These are phyloP conservation scores for Poecilus cupreus DNA, from an alignment of 2,888 invertebrate genomes.

Conservation along the genomic window DNA sequence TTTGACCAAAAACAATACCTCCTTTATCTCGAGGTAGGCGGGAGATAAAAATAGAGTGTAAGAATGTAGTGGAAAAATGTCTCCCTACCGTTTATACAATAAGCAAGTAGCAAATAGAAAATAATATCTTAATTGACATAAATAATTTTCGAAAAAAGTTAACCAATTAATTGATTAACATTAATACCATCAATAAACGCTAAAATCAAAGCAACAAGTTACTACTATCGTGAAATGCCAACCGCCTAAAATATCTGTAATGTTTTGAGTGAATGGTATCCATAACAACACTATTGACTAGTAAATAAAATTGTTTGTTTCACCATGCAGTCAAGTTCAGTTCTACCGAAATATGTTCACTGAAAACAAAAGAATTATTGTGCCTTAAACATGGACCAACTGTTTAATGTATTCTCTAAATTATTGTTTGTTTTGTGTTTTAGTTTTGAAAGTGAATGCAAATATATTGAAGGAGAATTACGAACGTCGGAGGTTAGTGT, in stretches of 20 bases:
- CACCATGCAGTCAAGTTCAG: background rate
- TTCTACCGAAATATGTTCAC: background rate
- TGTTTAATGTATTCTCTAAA: background rate
- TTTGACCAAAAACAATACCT: too few relatives aligned
- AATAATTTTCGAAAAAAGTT: background rate
- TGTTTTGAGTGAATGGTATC: slow-evolving; percentile 46
- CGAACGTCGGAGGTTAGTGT: slow-evolving; percentile 76
- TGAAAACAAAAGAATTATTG: background rate
- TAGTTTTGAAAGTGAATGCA: slow-evolving; percentile 64
- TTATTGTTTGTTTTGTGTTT: slow-evolving; percentile 11
- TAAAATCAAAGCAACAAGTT: slow-evolving; percentile 9
- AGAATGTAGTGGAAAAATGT: too few relatives aligned
- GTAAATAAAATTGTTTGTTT: slow-evolving; percentile 35
- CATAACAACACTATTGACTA: slow-evolving; percentile 43
- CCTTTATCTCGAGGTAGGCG: too few relatives aligned
- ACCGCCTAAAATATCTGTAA: slow-evolving; percentile 18
- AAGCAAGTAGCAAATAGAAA: too few relatives aligned
- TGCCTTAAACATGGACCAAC: slow-evolving; percentile 55
- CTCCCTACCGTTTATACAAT: too few relatives aligned
- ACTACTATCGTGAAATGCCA: background rate
- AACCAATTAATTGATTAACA: slow-evolving; percentile 12
- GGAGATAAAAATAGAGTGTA: too few relatives aligned
- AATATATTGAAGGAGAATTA: slow-evolving; percentile 79
- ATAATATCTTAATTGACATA: slow-evolving; percentile 59
- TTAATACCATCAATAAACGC: slow-evolving; percentile 48